Conservation (phyloP, 2,113 vertebrate genomes). For the Corythaeola cristata region DNA sequence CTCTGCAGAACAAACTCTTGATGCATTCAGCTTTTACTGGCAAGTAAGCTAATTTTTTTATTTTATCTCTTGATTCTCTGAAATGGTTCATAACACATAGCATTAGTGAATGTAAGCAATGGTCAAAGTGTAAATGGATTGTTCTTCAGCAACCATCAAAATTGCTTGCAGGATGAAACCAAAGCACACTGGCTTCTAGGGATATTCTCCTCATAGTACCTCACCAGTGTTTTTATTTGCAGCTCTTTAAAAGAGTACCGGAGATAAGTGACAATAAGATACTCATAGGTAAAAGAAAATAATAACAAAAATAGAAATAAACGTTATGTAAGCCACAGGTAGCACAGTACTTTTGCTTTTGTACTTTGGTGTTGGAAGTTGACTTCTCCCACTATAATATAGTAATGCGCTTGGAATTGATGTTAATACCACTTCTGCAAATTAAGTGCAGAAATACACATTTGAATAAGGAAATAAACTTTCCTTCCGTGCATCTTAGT, state of each 20-base stretch:
- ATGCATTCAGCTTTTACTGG: neutral
- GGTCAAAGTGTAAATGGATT: neutral
- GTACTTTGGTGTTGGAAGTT: neutral
- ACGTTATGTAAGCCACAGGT: neutral
- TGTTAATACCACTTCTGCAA: neutral
- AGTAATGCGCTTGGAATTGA: neutral
- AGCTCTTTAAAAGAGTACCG: neutral
- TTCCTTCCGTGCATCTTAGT: neutral
- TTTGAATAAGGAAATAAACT: neutral
- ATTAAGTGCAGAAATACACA: neutral
- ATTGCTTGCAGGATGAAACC: neutral
- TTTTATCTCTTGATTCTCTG: neutral
- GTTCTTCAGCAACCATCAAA: neutral
- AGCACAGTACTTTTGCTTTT: neutral
- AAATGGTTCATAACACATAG: neutral
- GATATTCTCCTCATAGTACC: neutral
- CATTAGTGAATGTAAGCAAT: neutral
- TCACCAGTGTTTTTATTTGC: neutral
- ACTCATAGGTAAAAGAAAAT: neutral
- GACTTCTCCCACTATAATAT: neutral
- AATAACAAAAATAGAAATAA: neutral
- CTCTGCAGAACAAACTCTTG: neutral
- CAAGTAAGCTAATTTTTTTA: neutral
- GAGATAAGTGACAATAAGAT: neutral
- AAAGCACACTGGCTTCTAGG: neutral